Conservation (phyloP, 2,797 vertebrate genomes). For the Paramormyrops hopkinsi region DNA sequence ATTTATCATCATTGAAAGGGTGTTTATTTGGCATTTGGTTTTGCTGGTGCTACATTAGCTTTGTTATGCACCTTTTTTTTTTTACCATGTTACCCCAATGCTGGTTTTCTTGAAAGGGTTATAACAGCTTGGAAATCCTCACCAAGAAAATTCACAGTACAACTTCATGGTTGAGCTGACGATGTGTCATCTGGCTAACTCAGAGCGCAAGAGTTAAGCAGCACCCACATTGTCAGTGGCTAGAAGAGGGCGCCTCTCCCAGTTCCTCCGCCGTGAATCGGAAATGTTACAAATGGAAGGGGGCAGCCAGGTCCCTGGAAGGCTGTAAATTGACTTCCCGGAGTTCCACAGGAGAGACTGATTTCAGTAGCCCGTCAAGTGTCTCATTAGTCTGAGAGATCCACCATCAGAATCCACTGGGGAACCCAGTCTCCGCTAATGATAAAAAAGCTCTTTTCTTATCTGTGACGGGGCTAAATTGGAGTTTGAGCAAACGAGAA, state of each 20-base stretch:
- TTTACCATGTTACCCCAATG: neutral
- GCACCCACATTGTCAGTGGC: neutral
- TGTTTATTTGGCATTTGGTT: neutral
- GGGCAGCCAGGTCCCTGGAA: neutral
- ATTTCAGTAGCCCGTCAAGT: slow-evolving; percentile 17
- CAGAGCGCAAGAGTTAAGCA: neutral
- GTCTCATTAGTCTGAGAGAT: slow-evolving; percentile 21
- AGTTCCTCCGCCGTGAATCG: neutral
- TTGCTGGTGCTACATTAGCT: neutral
- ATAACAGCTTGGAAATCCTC: neutral
- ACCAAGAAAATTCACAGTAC: neutral
- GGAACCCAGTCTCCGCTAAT: neutral
- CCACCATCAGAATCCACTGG: neutral
- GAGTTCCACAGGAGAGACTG: neutral
- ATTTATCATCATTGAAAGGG: neutral
- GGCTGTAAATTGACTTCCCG: neutral
- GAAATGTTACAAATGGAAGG: slow-evolving; percentile 5
- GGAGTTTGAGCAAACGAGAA: slow-evolving; percentile 12
- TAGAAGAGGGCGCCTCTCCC: neutral
- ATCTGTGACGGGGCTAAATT: neutral
- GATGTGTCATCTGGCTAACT: neutral
- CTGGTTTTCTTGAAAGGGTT: neutral
- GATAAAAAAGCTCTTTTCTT: slow-evolving; percentile 2
- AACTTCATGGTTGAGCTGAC: neutral
- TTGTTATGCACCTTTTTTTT: neutral